phyloP scores from a whole-genome alignment of 2,797 vertebrate species.

The Sebastes vulpes region DNA sequence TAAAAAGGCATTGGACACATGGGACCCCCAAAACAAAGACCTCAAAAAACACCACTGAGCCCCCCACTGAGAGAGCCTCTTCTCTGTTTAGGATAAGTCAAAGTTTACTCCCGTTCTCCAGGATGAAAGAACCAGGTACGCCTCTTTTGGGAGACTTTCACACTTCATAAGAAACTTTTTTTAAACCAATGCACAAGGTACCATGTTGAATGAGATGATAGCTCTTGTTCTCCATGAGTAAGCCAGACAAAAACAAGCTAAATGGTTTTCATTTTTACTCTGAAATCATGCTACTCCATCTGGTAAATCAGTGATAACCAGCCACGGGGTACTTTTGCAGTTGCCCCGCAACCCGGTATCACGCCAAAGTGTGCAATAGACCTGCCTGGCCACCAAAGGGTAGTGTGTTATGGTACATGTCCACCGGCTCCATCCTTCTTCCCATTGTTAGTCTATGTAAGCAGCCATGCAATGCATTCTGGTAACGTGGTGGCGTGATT shows the following conservation, averaged over 20 bases:
- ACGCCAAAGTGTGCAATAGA: too few relatives aligned
- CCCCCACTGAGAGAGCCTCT: not conserved
- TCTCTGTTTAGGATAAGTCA: slow-evolving; percentile 10
- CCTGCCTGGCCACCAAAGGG: too few relatives aligned
- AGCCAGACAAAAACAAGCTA: not conserved
- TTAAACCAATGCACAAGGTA: slow-evolving; percentile 4
- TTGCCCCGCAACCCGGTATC: too few relatives aligned
- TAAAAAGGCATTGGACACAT: slow-evolving; percentile 35
- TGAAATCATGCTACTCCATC: not conserved
- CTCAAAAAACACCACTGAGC: slow-evolving; percentile 7
- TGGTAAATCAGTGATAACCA: not conserved
- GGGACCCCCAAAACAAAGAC: slow-evolving; percentile 12
- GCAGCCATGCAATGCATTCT: too few relatives aligned
- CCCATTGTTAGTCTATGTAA: too few relatives aligned
- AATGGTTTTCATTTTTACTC: not conserved
- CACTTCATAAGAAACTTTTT: slow-evolving; percentile 14
- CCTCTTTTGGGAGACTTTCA: slow-evolving; percentile 14
- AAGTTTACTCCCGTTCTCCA: slow-evolving; percentile 12
- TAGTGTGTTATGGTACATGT: too few relatives aligned
- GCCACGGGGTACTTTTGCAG: not conserved
- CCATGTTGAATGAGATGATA: slow-evolving; percentile 1
- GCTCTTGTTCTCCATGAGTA: not conserved
- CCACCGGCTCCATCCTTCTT: too few relatives aligned
- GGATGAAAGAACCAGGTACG: slow-evolving; percentile 25
- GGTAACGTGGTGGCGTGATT: too few relatives aligned